These are phyloP conservation scores for Notocelia uddmanniana DNA, from an alignment of 2,888 invertebrate species.

Conservation along the genomic window DNA sequence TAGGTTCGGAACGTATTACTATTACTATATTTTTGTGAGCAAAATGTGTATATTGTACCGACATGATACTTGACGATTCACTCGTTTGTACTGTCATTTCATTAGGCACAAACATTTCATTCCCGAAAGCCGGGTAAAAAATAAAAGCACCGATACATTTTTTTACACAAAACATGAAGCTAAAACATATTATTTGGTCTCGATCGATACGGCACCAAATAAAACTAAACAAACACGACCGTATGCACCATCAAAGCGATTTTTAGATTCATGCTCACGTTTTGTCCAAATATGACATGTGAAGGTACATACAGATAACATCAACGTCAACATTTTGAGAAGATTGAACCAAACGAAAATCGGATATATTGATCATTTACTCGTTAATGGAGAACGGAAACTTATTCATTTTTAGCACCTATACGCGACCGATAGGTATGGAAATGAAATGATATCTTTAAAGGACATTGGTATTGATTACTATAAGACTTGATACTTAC, in stretches of 20 bases:
- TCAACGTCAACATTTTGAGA: background rate
- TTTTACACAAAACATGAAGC: slow-evolving; percentile 21
- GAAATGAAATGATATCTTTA: too few relatives aligned
- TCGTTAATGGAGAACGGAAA: too few relatives aligned
- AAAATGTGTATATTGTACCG: background rate
- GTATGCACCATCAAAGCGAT: slow-evolving; percentile 10
- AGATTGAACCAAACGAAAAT: background rate
- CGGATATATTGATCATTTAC: too few relatives aligned
- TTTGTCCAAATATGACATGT: slow-evolving; percentile 9
- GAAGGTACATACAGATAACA: background rate
- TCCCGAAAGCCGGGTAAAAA: slow-evolving; percentile 24
- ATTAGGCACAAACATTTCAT: slow-evolving; percentile 19
- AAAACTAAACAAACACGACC: slow-evolving; percentile 37
- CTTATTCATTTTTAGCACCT: too few relatives aligned
- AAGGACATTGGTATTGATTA: background rate
- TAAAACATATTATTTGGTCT: slow-evolving; percentile 30
- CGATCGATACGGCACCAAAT: slow-evolving; percentile 26
- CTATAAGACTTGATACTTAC: background rate
- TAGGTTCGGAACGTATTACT: too few relatives aligned
- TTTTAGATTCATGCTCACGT: slow-evolving; percentile 8
- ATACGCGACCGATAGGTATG: too few relatives aligned
- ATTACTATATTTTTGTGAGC: too few relatives aligned
- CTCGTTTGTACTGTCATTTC: background rate
- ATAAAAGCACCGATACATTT: background rate
- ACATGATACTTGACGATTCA: slow-evolving; percentile 4